These are phyloP conservation scores for Drosophila rufa DNA, from an alignment of 1,140 invertebrate genomes.

Conservation along the genomic window DNA sequence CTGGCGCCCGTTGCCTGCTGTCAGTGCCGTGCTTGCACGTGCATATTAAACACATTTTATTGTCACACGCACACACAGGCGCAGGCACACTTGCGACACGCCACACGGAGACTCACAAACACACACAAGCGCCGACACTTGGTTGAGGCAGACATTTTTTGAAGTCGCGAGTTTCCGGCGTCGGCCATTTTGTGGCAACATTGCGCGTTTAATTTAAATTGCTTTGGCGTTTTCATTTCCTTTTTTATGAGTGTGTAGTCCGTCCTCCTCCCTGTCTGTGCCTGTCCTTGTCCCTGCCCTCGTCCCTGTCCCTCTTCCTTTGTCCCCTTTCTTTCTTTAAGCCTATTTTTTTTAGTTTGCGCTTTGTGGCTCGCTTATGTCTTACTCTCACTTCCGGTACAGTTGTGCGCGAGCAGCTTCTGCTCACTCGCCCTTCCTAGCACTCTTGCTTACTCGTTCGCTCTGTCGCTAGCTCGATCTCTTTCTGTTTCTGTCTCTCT, in stretches of 20 bases:
- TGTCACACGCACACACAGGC: slow-evolving; percentile 49
- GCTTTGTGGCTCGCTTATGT: slow-evolving; percentile 46
- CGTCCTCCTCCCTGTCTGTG: not conserved
- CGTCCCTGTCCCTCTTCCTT: not conserved
- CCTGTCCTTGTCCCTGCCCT: no score
- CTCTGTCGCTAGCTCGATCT: slow-evolving; percentile 7
- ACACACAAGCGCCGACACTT: slow-evolving; percentile 35
- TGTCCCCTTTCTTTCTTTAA: slow-evolving; percentile 1
- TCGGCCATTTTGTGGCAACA: slow-evolving; percentile 56
- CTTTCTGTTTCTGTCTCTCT: not conserved
- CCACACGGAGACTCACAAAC: slow-evolving; percentile 14
- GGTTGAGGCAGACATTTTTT: slow-evolving; percentile 54
- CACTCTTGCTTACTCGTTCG: slow-evolving; percentile 19
- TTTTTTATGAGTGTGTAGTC: slow-evolving; percentile 40
- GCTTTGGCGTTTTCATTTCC: slow-evolving; percentile 61
- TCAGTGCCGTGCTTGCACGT: slow-evolving; percentile 59
- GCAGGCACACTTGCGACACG: slow-evolving; percentile 22
- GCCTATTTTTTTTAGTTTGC: slow-evolving; percentile 39
- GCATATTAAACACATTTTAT: slow-evolving; percentile 77
- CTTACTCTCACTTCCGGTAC: slow-evolving; percentile 30
- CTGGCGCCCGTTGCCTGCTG: slow-evolving; percentile 1
- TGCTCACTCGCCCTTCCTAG: slow-evolving; percentile 9
- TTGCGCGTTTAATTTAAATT: slow-evolving; percentile 76
- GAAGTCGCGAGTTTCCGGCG: slow-evolving; percentile 47
- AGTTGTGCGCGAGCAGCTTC: slow-evolving; percentile 24